These are phyloP conservation scores for Lamellibrachia luymesi DNA, from an alignment of 1,140 invertebrate species.

Conservation along the genomic window DNA sequence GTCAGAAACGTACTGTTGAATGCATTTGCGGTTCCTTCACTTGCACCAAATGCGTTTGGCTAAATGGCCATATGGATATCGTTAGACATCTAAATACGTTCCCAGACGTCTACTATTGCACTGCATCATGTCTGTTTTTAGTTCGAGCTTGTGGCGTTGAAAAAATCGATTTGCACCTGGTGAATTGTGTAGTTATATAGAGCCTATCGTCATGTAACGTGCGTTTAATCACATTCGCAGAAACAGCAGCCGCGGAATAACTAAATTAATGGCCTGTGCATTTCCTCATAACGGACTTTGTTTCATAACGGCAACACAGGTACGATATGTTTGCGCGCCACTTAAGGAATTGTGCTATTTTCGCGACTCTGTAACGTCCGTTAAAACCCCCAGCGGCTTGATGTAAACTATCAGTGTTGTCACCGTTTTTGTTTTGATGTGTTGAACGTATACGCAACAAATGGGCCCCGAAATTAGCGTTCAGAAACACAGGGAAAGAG, in stretches of 20 bases:
- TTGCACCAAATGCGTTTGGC: background rate
- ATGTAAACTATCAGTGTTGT: background rate
- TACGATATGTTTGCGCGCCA: no score
- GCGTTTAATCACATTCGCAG: background rate
- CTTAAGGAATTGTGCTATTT: background rate
- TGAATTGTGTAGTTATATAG: background rate
- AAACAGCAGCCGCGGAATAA: background rate
- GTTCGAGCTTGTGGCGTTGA: background rate
- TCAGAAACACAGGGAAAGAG: no score
- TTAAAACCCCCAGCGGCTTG: background rate
- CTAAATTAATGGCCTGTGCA: background rate
- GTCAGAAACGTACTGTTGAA: background rate
- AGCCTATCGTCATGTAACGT: background rate
- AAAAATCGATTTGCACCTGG: background rate
- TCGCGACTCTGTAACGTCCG: background rate
- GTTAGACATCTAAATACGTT: background rate
- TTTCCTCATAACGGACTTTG: background rate
- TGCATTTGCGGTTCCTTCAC: background rate
- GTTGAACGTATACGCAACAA: no score
- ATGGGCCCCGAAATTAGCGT: no score
- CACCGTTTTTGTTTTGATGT: no score
- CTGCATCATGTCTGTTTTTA: background rate
- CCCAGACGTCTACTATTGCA: background rate
- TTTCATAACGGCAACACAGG: no score
- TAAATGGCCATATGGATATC: background rate